A percentile compares a stretch with the other conserved stretches of the same genome.
Conservation (phyloP, 2,888 invertebrate genomes). For the Nesidiocoris tenuis region DNA sequence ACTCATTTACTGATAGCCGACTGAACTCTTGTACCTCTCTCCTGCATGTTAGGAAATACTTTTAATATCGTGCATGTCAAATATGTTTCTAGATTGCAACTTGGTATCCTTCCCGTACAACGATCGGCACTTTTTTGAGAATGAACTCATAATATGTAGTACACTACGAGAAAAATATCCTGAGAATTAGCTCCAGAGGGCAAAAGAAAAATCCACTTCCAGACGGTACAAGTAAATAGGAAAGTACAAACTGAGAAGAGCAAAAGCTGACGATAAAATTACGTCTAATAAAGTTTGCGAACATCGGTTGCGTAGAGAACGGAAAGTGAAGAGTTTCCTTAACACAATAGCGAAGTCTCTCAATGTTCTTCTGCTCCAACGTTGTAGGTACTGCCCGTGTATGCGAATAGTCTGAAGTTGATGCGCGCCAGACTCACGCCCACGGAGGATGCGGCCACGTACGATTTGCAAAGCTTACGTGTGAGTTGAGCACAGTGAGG, state of each 20-base stretch:
- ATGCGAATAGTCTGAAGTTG: background rate
- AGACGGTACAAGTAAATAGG: too few relatives aligned
- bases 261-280: slow-evolving; percentile 7
- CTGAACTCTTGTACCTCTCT: too few relatives aligned
- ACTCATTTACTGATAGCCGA: too few relatives aligned
- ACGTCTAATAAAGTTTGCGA: slow-evolving; percentile 19
- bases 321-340: slow-evolving; percentile 10
- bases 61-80: too few relatives aligned
- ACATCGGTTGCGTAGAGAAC: slow-evolving; percentile 13
- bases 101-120: too few relatives aligned
- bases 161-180: too few relatives aligned
- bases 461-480: background rate
- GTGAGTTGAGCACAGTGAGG: background rate
- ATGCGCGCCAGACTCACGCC: background rate
- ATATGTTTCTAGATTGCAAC: too few relatives aligned
- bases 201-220: too few relatives aligned
- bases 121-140: too few relatives aligned
- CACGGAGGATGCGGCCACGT: background rate
- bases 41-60: too few relatives aligned
- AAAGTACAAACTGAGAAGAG: background rate
- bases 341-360: slow-evolving; percentile 15
- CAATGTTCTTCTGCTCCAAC: background rate
- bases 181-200: too few relatives aligned
- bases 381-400: background rate
- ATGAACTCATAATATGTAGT: too few relatives aligned